These are phyloP conservation scores for Bombus consobrinus DNA, from an alignment of 1,140 invertebrate genomes.

Conservation along the genomic window DNA sequence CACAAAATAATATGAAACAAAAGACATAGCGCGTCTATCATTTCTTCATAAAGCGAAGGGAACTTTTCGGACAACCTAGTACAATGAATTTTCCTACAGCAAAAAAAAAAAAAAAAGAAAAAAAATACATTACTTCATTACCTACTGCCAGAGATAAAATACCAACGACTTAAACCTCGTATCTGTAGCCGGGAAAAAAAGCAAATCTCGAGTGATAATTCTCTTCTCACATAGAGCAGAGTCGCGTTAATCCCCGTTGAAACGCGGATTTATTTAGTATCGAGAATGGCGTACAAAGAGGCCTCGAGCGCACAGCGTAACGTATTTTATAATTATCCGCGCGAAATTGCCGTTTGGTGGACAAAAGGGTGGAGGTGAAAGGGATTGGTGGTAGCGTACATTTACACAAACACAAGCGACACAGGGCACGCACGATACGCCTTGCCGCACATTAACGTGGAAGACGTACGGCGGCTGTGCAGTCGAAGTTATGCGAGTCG, in stretches of 20 bases:
- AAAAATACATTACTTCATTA: too few relatives aligned
- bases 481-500: constrained; percentile 69
- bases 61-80: too few relatives aligned
- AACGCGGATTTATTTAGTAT: constrained; percentile 42
- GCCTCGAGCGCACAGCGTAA: not conserved
- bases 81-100: not conserved
- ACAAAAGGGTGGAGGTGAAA: not conserved
- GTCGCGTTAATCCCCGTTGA: constrained; percentile 26
- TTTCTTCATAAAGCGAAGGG: fast-evolving
- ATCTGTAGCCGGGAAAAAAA: not conserved
- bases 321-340: constrained; percentile 54
- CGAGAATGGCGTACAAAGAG: constrained; percentile 18
- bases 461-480: constrained; percentile 60
- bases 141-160: too few relatives aligned
- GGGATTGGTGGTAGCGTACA: not conserved
- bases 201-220: constrained; percentile 1
- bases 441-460: constrained; percentile 53
- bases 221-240: not conserved
- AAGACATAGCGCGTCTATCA: too few relatives aligned
- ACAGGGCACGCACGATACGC: not conserved
- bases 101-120: too few relatives aligned
- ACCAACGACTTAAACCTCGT: too few relatives aligned
- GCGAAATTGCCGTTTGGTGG: constrained; percentile 35
- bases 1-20: too few relatives aligned
- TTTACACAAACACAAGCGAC: not conserved